Conservation (phyloP, 2,888 invertebrate genomes). For the Drosophila meridiana region DNA sequence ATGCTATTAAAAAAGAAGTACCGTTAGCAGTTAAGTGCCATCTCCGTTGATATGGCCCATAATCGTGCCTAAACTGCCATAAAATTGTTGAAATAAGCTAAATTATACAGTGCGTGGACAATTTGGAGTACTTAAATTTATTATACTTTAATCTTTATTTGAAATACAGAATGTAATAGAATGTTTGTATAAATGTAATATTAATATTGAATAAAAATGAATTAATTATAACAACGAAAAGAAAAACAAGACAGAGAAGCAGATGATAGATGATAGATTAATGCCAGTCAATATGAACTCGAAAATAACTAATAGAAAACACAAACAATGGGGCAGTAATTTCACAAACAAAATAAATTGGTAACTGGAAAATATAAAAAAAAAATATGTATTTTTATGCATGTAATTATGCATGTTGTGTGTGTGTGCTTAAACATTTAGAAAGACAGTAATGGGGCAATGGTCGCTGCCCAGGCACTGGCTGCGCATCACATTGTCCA, state of each 20-base stretch:
- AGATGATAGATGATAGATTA: too few species aligned
- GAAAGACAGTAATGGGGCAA: conserved; percentile 94
- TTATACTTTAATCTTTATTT: conserved; percentile 41
- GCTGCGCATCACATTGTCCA: conserved; percentile 93
- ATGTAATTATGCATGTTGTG: not conserved
- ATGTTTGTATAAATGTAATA: conserved; percentile 9
- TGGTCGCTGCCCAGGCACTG: conserved; percentile 97
- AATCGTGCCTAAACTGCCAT: conserved; percentile 62
- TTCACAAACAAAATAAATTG: not conserved
- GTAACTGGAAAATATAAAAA: not conserved
- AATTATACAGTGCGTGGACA: conserved; percentile 22
- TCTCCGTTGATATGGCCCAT: conserved; percentile 23
- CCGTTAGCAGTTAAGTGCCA: conserved; percentile 39
- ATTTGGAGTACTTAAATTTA: conserved; percentile 4
- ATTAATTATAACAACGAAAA: conserved; percentile 11
- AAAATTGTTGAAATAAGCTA: conserved; percentile 54
- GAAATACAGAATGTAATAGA: conserved; percentile 40
- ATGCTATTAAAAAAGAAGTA: conserved; percentile 2
- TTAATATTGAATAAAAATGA: conserved; percentile 4
- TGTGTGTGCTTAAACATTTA: conserved; percentile 85
- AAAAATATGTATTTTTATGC: not conserved
- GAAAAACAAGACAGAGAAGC: not conserved
- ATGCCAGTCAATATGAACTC: not conserved
- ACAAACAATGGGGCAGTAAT: not conserved
- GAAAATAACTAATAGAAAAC: conserved; percentile 7